Percentiles rank a stretch among this genome's conserved stretches.
These are phyloP conservation scores for Thera britannica DNA, from an alignment of 2,888 invertebrate genomes.

Conservation along the genomic window DNA sequence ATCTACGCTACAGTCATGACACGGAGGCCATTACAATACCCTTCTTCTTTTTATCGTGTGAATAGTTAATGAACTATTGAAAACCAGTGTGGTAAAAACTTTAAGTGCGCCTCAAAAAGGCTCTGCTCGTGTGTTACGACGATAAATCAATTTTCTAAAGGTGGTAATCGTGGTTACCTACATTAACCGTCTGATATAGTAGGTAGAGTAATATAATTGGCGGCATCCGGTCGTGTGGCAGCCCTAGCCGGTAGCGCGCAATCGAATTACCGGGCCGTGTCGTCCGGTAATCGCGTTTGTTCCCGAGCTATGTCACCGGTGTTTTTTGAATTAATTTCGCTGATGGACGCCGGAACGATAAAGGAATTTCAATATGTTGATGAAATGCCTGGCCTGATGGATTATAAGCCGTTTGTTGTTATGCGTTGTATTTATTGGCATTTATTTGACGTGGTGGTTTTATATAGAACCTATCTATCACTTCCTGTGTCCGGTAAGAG, in stretches of 20 bases:
- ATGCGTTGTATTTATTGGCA: too few species aligned
- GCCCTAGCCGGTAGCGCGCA: conserved; percentile 44
- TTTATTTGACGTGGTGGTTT: not conserved
- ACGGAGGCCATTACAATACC: too few species aligned
- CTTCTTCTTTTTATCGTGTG: too few species aligned
- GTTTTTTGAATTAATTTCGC: conserved; percentile 31
- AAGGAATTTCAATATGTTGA: conserved; percentile 8
- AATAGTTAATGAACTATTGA: too few species aligned
- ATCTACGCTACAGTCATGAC: too few species aligned
- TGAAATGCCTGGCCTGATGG: not conserved
- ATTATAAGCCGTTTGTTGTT: not conserved
- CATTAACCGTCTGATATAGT: not conserved
- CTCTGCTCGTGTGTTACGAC: too few species aligned
- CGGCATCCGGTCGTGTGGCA: conserved; percentile 6
- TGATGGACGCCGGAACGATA: conserved; percentile 10
- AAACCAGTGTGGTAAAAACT: too few species aligned
- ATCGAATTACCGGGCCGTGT: conserved; percentile 64
- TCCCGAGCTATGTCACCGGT: conserved; percentile 31
- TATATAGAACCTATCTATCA: too few species aligned
- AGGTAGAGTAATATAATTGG: not conserved
- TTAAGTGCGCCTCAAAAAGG: too few species aligned
- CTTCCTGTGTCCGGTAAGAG: too few species aligned
- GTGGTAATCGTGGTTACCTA: not conserved
- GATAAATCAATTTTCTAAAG: too few species aligned
- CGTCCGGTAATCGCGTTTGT: conserved; percentile 56